phyloP scores from a whole-genome alignment of 2,888 invertebrate genomes.

The Melinaea marsaeus region DNA sequence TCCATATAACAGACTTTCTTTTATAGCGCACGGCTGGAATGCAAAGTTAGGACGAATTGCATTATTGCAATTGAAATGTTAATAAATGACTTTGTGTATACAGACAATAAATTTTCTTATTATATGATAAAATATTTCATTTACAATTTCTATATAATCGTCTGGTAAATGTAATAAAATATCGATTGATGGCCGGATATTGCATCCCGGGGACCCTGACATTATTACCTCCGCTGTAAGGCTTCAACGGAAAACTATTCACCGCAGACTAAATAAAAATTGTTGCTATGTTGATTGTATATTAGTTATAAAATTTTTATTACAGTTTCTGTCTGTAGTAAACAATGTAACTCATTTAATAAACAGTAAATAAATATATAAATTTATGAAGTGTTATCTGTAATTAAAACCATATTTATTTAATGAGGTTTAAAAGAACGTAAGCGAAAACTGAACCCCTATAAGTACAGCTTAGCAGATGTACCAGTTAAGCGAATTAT shows the following conservation, averaged over 20 bases:
- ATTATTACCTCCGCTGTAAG: slow-evolving; percentile 2
- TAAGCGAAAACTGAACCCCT: slow-evolving; percentile 17
- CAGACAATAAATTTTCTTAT: too few species aligned
- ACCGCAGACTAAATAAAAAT: background rate
- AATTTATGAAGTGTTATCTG: background rate
- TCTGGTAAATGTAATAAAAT: slow-evolving; percentile 2
- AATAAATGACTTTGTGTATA: background rate
- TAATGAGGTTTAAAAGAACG: slow-evolving; percentile 3
- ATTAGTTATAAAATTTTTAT: too few species aligned
- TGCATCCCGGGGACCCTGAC: background rate
- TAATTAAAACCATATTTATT: background rate
- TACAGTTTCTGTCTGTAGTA: too few species aligned
- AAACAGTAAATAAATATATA: too few species aligned
- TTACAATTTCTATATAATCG: too few species aligned
- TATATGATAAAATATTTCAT: too few species aligned
- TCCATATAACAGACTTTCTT: slow-evolving; percentile 44
- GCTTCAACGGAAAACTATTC: slow-evolving; percentile 5
- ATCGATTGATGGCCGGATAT: background rate
- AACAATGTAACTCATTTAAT: too few species aligned
- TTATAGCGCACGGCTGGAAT: slow-evolving; percentile 35
- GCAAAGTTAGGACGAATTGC: slow-evolving; percentile 21
- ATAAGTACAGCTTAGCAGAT: slow-evolving; percentile 15
- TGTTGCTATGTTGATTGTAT: background rate
- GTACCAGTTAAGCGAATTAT: slow-evolving; percentile 20
- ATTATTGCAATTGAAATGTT: background rate